These are phyloP conservation scores for Cettia cetti DNA, from an alignment of 2,113 vertebrate species.

Conservation along the genomic window DNA sequence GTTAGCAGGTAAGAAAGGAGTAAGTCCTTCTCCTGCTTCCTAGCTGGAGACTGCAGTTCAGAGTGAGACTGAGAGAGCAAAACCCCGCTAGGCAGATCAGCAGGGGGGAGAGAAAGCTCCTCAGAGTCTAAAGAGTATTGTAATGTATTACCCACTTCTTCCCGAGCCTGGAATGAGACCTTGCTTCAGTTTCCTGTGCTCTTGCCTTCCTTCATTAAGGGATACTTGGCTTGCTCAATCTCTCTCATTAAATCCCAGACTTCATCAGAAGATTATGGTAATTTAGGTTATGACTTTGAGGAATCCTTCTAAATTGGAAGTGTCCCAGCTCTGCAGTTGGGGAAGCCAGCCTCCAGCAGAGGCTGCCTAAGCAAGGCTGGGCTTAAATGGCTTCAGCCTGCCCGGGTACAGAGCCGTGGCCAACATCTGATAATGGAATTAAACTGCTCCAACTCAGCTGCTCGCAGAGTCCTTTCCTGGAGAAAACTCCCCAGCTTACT, in stretches of 20 bases:
- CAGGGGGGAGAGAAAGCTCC: background rate
- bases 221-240: background rate
- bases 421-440: fast-evolving
- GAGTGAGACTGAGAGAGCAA: constrained; percentile 6
- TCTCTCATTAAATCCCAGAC: background rate
- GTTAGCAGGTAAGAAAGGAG: background rate
- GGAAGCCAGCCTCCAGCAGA: background rate
- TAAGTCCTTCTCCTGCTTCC: background rate
- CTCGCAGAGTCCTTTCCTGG: background rate
- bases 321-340: background rate
- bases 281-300: background rate
- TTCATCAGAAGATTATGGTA: background rate
- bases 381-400: background rate
- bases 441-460: background rate
- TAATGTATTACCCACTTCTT: background rate
- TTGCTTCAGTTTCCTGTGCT: background rate
- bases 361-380: background rate
- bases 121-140: background rate
- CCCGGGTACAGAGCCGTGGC: fast-evolving
- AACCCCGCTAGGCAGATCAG: constrained; percentile 13
- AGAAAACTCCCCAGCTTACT: background rate
- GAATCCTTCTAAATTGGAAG: background rate
- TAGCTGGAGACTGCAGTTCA: constrained; percentile 11
- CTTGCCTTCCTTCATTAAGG: background rate
- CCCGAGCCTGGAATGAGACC: background rate